Conservation (phyloP, 2,113 vertebrate species). For the Campylorhamphus procurvoides region DNA sequence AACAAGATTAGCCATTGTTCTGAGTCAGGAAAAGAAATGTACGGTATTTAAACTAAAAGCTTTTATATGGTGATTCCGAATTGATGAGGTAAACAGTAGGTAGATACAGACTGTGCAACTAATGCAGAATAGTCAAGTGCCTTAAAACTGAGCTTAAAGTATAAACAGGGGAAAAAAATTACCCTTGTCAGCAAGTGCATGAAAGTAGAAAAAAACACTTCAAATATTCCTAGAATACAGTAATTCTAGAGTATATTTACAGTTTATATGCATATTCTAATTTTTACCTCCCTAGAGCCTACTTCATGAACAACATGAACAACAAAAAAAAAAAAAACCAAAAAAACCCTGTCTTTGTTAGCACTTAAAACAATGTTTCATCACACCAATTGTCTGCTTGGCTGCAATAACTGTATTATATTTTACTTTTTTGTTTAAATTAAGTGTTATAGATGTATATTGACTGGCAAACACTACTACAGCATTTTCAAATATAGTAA, state of each 20-base stretch:
- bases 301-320: not conserved
- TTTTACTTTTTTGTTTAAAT: not conserved
- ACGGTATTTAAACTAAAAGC: not conserved
- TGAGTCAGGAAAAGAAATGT: not conserved
- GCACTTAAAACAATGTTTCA: not conserved
- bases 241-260: conserved; percentile 44
- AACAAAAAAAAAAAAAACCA: not conserved
- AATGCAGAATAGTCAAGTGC: conserved; percentile 22
- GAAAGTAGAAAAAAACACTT: not conserved
- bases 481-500: not conserved
- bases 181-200: not conserved
- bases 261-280: conserved; percentile 48
- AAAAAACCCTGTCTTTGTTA: conserved; percentile 9
- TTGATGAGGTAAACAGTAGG: not conserved
- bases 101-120: not conserved
- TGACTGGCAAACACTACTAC: not conserved
- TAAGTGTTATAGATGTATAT: not conserved
- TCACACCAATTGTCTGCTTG: not conserved
- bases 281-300: not conserved
- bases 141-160: conserved; percentile 41
- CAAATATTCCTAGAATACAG: not conserved
- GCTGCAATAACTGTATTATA: not conserved
- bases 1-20: not conserved
- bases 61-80: not conserved
- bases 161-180: not conserved